A percentile compares a stretch with the other conserved stretches of the same genome.
phyloP scores from a whole-genome alignment of 2,888 invertebrate species.

The Lasioglossum pauxillum region DNA sequence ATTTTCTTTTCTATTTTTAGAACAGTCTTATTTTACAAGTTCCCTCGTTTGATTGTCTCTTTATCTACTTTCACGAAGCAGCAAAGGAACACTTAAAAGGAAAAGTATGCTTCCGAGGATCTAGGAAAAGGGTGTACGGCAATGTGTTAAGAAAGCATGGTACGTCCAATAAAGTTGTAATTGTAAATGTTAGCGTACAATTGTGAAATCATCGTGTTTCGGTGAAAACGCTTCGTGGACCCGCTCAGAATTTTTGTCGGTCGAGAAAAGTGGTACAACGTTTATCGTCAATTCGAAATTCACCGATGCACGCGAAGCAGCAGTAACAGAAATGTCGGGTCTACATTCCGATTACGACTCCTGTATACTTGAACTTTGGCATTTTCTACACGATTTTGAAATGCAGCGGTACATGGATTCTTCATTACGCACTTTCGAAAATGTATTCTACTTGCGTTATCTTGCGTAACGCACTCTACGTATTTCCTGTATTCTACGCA shows the following conservation, averaged over 20 bases:
- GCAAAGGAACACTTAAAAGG: too few species aligned
- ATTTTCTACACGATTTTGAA: slow-evolving; percentile 28
- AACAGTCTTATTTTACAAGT: neutral
- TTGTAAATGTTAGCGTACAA: neutral
- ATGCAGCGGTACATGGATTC: slow-evolving; percentile 21
- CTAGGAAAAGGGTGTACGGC: neutral
- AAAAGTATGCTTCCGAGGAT: neutral
- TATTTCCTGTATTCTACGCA: neutral
- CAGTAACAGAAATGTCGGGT: neutral
- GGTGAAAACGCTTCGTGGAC: neutral
- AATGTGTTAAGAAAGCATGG: neutral
- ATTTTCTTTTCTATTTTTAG: neutral
- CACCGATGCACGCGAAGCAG: neutral
- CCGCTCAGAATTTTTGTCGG: neutral
- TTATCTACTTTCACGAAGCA: neutral
- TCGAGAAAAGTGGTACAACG: neutral
- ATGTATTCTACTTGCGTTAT: slow-evolving; percentile 27
- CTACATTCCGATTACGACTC: neutral
- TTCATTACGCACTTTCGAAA: slow-evolving; percentile 28
- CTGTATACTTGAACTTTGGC: slow-evolving; percentile 11
- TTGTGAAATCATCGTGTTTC: neutral
- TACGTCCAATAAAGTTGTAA: neutral
- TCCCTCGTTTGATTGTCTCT: neutral
- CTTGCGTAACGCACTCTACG: slow-evolving; percentile 28
- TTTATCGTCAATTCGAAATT: neutral